phyloP scores from a whole-genome alignment of 2,797 vertebrate genomes.

The Acipenser ruthenus region DNA sequence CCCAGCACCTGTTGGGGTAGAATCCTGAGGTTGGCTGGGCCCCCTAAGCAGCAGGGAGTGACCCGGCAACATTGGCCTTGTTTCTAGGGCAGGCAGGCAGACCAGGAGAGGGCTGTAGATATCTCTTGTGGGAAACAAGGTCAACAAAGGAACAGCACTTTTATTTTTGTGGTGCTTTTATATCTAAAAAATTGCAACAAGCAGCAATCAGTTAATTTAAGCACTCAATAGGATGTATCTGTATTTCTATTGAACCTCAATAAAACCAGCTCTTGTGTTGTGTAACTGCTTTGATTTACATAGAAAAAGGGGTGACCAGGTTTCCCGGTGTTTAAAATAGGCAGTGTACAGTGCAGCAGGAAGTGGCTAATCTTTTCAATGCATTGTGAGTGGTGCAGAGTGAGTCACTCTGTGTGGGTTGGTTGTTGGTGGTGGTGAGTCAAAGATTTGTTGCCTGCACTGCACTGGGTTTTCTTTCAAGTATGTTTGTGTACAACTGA shows the following conservation, averaged over 20 bases:
- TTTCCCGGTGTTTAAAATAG: conserved; percentile 19
- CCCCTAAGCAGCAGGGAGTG: too few relatives aligned
- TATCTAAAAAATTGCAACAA: too few relatives aligned
- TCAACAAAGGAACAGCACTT: too few relatives aligned
- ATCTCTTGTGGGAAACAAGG: too few relatives aligned
- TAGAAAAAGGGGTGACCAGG: background rate
- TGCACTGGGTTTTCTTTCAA: conserved; percentile 11
- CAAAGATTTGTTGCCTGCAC: conserved; percentile 13
- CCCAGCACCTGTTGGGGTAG: conserved; percentile 26
- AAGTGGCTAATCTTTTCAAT: conserved; percentile 31
- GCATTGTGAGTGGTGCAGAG: conserved; percentile 24
- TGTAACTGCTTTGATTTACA: background rate
- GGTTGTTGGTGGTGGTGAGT: conserved; percentile 28
- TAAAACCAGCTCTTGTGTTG: background rate
- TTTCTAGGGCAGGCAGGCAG: too few relatives aligned
- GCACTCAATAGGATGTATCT: too few relatives aligned
- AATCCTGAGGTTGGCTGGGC: too few relatives aligned
- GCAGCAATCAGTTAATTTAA: too few relatives aligned
- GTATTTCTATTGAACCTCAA: too few relatives aligned
- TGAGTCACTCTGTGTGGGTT: conserved; percentile 26
- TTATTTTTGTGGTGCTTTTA: too few relatives aligned
- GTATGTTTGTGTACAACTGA: conserved; percentile 2
- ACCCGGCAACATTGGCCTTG: too few relatives aligned
- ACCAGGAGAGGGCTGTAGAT: too few relatives aligned
- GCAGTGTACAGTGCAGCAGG: conserved; percentile 20